Percentiles rank a stretch among this genome's conserved stretches.
These are phyloP conservation scores for Eretmocerus hayati DNA, from an alignment of 2,888 invertebrate species.

Conservation along the genomic window DNA sequence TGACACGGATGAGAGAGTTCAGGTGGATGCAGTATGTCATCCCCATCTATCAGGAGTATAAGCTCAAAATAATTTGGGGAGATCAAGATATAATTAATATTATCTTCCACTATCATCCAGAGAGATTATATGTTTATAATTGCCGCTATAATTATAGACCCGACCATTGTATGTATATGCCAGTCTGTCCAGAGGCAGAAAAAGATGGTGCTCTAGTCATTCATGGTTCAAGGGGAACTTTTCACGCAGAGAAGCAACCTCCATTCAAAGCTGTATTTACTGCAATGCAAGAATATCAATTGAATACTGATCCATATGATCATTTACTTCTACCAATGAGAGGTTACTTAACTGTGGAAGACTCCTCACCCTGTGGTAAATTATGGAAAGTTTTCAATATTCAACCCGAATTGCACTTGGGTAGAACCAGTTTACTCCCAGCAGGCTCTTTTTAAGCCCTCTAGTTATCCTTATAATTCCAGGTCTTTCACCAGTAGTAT, in stretches of 20 bases:
- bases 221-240: slow-evolving; percentile 83
- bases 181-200: slow-evolving; percentile 69
- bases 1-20: slow-evolving; percentile 81
- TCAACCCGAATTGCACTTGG: slow-evolving; percentile 39
- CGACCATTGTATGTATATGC: slow-evolving; percentile 95
- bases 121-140: slow-evolving; percentile 69
- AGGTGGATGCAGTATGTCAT: slow-evolving; percentile 79
- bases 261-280: slow-evolving; percentile 68
- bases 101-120: slow-evolving; percentile 78
- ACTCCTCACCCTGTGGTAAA: slow-evolving; percentile 53
- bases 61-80: slow-evolving; percentile 87
- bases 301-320: slow-evolving; percentile 59
- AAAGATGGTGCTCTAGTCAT: slow-evolving; percentile 70
- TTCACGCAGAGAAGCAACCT: slow-evolving; percentile 80
- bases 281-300: slow-evolving; percentile 59
- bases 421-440: no score
- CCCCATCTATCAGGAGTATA: slow-evolving; percentile 79
- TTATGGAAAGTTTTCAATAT: slow-evolving; percentile 51
- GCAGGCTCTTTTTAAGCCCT: no score
- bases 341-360: slow-evolving; percentile 46
- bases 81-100: slow-evolving; percentile 94
- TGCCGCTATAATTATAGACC: slow-evolving; percentile 90
- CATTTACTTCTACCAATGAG: slow-evolving; percentile 57
- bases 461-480: no score
- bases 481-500: no score